Evolutionary conservation across 2,888 invertebrate species (phyloP), one percentile per base, ranked within the genome.

Genomic region (Microctonus aethiopoides): DNA sequence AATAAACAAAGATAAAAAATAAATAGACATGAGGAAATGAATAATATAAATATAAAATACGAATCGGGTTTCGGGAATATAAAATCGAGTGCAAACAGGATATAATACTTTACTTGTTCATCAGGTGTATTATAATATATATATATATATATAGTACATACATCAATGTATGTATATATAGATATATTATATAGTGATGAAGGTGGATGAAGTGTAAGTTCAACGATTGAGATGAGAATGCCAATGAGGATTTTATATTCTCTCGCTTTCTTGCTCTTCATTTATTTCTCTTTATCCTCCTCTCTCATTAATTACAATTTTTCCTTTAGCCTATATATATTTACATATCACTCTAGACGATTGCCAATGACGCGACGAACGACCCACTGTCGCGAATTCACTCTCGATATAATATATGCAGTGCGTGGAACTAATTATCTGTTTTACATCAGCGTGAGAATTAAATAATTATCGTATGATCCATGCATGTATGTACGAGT

Each of bases 301-400:
- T 57, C 20, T 34, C 32, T 57, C 9, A 32, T 57, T 57, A 57
- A n/a, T n/a, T n/a, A n/a, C n/a, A n/a, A n/a, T n/a, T n/a, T n/a
- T n/a, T n/a, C n/a, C n/a, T n/a, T n/a, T n/a, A n/a, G n/a, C n/a
- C n/a, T n/a, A n/a, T n/a, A n/a, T n/a, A n/a, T n/a, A n/a, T 57
- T 57, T 57, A 57, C 57, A 57, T 57, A 57, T 57, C 57, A 57
- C 57, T 57, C 57, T 16, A 46, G 16, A 32, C 57, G 57, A 57
- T 57, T 57, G 32, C 57, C 57, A 57, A 57, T 57, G 57, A 46
- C 20, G 46, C n/a, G 46, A 46, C n/a, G 46, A 46, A 57, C 57
- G 57, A 57, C 57, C 57, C 29, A 57, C 57, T 57, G 32, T 57
- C 54, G 54, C n/a, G 57, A 32, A 57, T 57, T 57, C 57, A 57